Evolutionary conservation across 2,888 invertebrate genomes (phyloP).

Genomic region (Cancer borealis): DNA sequence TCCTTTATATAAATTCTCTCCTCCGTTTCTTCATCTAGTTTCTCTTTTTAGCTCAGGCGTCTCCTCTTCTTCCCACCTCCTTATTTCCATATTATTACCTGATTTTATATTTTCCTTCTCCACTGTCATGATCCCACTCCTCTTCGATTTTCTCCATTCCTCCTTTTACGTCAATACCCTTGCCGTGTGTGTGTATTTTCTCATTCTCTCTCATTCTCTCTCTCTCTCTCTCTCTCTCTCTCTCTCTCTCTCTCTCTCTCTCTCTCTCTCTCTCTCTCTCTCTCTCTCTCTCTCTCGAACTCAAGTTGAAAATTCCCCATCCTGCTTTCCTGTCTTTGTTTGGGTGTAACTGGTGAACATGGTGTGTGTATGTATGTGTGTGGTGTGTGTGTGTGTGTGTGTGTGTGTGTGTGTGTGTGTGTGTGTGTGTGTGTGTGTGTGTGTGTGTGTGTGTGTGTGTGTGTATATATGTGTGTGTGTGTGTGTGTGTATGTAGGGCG

Average conservation of each 20-base stretch:
- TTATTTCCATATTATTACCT: not conserved
- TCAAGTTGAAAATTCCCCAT: not conserved
- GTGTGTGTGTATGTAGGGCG: not conserved
- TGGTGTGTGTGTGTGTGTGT: too few species aligned
- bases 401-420: conserved; percentile 16
- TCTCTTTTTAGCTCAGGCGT: not conserved
- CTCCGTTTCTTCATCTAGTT: too few species aligned
- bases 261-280: conserved; percentile 21
- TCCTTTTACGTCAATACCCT: not conserved
- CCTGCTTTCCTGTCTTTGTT: conserved; percentile 5
- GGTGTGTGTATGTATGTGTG: too few species aligned
- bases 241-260: conserved; percentile 47
- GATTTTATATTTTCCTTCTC: not conserved
- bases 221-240: conserved; percentile 49
- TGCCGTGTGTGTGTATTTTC: not conserved
- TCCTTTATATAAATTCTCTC: too few species aligned
- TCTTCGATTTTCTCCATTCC: not conserved
- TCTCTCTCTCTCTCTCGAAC: not conserved
- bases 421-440: conserved; percentile 26
- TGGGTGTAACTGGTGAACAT: not conserved
- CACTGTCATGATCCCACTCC: conserved; percentile 30
- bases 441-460: not conserved
- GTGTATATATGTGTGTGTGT: conserved; percentile 20
- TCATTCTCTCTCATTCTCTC: conserved; percentile 24
- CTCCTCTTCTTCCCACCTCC: not conserved